Evolutionary conservation across 2,113 vertebrate genomes (phyloP).

Genomic region (Pungitius pungitius): DNA sequence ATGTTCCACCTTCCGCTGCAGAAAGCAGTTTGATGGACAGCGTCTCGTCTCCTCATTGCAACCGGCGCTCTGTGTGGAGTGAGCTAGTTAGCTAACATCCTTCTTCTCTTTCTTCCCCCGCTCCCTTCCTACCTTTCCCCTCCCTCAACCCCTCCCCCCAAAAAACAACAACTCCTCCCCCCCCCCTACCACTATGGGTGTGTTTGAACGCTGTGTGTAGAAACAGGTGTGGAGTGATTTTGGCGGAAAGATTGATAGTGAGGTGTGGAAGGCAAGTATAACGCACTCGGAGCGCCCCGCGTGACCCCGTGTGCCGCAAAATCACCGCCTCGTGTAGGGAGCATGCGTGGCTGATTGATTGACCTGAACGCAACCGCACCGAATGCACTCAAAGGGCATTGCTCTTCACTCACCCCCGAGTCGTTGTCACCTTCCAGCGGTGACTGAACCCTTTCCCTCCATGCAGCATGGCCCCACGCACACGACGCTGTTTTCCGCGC

Average conservation of each 20-base stretch:
- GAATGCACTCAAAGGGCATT: slow-evolving; percentile 4
- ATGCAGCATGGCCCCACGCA: slow-evolving; percentile 67
- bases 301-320: slow-evolving; percentile 26
- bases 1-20: slow-evolving; percentile 26
- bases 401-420: slow-evolving; percentile 30
- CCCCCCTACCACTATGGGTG: slow-evolving; percentile 51
- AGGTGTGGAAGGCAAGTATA: slow-evolving; percentile 99
- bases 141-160: slow-evolving; percentile 40
- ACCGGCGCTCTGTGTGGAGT: slow-evolving; percentile 75
- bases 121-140: slow-evolving; percentile 48
- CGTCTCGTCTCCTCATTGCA: slow-evolving; percentile 57
- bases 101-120: slow-evolving; percentile 79
- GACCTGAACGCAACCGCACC: slow-evolving; percentile 43
- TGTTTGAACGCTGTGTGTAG: slow-evolving; percentile 82
- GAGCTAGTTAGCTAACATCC: slow-evolving; percentile 84
- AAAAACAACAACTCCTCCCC: no score
- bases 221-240: slow-evolving; percentile 99
- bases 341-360: slow-evolving; percentile 72
- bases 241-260: slow-evolving; percentile 99
- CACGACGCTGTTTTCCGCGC: slow-evolving; percentile 11
- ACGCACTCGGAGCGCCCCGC: slow-evolving; percentile 27
- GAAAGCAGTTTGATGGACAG: slow-evolving; percentile 11
- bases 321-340: slow-evolving; percentile 51
- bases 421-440: slow-evolving; percentile 26
- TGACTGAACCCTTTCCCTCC: slow-evolving; percentile 29